Evolutionary conservation across 2,888 invertebrate genomes (phyloP).

Genomic region (Agonopterix subpropinquella): DNA sequence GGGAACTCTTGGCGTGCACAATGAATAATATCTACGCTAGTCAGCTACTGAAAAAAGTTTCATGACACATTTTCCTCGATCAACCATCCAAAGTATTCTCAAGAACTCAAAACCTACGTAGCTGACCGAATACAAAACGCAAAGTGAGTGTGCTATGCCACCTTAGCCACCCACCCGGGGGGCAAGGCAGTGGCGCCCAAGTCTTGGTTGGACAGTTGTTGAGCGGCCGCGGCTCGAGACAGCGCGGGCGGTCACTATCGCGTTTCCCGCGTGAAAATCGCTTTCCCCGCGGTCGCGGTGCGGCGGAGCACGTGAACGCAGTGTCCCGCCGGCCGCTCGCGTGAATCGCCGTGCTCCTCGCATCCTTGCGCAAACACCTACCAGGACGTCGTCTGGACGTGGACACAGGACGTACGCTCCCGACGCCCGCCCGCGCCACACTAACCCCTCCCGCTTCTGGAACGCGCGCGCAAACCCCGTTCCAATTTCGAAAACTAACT

Average conservation of each 20-base stretch:
- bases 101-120: not conserved
- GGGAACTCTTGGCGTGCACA: no score
- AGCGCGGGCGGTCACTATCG: slow-evolving; percentile 65
- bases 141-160: not conserved
- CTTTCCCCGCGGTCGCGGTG: slow-evolving; percentile 64
- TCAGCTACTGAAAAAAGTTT: no score
- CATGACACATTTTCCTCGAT: no score
- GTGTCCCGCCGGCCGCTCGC: slow-evolving; percentile 73
- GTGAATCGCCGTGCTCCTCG: slow-evolving; percentile 62
- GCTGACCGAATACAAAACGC: not conserved
- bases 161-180: slow-evolving; percentile 3
- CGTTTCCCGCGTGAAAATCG: slow-evolving; percentile 72
- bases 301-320: slow-evolving; percentile 64
- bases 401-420: slow-evolving; percentile 29
- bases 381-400: slow-evolving; percentile 42
- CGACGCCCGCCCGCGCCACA: slow-evolving; percentile 53
- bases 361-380: slow-evolving; percentile 35
- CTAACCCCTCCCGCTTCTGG: slow-evolving; percentile 32
- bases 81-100: no score
- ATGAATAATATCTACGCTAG: no score
- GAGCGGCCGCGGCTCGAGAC: slow-evolving; percentile 56
- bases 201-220: slow-evolving; percentile 49
- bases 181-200: slow-evolving; percentile 17
- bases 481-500: slow-evolving; percentile 35
- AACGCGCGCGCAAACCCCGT: slow-evolving; percentile 16